Percentiles rank a stretch among this genome's conserved stretches.
These are phyloP conservation scores for Lagodon rhomboides DNA, from an alignment of 2,797 vertebrate genomes.

Conservation along the genomic window DNA sequence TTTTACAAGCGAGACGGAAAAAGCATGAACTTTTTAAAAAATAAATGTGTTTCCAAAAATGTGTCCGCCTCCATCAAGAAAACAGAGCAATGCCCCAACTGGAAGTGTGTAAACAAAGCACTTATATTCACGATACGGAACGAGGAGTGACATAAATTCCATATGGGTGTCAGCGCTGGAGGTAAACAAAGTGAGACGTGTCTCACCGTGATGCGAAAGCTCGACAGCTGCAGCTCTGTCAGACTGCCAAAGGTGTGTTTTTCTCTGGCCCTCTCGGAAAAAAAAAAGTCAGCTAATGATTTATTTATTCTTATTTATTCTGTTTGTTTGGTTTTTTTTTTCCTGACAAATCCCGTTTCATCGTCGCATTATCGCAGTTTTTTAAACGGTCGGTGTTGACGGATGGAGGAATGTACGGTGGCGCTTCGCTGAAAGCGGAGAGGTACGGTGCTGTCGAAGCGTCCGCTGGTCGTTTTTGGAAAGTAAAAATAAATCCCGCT, in stretches of 20 bases:
- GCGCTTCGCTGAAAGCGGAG: constrained; percentile 60
- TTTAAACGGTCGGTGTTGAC: constrained; percentile 36
- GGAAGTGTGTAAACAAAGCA: constrained; percentile 62
- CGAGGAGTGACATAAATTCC: constrained; percentile 63
- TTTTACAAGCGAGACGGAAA: constrained; percentile 4
- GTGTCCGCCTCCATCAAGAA: constrained; percentile 6
- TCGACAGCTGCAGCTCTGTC: constrained; percentile 59
- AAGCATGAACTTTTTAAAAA: neutral
- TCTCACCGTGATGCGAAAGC: constrained; percentile 52
- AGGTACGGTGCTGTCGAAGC: constrained; percentile 36
- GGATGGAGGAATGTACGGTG: constrained; percentile 61
- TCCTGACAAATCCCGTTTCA: constrained; percentile 39
- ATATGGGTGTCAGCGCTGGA: constrained; percentile 49
- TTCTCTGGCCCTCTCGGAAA: constrained; percentile 41
- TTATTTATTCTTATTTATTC: constrained; percentile 85
- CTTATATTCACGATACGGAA: constrained; percentile 61
- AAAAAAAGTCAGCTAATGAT: constrained; percentile 18
- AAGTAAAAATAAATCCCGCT: neutral
- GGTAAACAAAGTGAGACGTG: constrained; percentile 40
- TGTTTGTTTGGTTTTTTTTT: constrained; percentile 38
- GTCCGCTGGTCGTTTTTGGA: too few relatives aligned
- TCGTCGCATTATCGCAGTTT: constrained; percentile 52
- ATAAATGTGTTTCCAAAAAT: constrained; percentile 3
- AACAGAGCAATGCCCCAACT: constrained; percentile 29
- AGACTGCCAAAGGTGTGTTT: constrained; percentile 67